Evolutionary conservation across 2,797 vertebrate species (phyloP).

Genomic region (Falco columbarius): DNA sequence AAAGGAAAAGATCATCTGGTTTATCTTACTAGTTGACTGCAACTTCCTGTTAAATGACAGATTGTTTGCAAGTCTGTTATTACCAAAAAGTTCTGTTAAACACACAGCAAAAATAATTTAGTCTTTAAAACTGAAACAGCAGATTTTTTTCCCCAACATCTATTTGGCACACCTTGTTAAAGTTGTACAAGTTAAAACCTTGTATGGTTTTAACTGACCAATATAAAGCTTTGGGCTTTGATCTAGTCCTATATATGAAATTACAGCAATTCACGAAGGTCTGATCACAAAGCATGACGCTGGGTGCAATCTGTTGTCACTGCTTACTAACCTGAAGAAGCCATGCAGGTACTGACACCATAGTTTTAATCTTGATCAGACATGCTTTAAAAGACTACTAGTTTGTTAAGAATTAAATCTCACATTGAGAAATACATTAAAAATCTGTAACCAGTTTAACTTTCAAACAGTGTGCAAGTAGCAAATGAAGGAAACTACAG

Average conservation of each 20-base stretch:
- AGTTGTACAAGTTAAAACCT: too few relatives aligned
- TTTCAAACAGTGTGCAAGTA: not conserved
- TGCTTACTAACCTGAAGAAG: not conserved
- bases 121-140: not conserved
- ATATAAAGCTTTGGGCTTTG: not conserved
- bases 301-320: not conserved
- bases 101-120: not conserved
- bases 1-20: not conserved
- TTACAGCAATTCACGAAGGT: not conserved
- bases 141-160: not conserved
- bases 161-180: not conserved
- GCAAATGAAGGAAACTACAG: not conserved
- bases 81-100: not conserved
- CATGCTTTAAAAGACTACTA: not conserved
- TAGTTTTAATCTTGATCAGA: not conserved
- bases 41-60: not conserved
- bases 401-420: conserved; percentile 1
- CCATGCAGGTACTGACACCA: not conserved
- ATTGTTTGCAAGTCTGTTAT: not conserved
- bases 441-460: not conserved
- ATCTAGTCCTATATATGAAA: not conserved
- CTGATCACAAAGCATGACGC: not conserved
- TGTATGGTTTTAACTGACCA: not conserved
- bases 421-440: not conserved
- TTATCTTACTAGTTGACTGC: not conserved